Conservation (phyloP, 2,888 invertebrate species). For the Idaea aversata region DNA sequence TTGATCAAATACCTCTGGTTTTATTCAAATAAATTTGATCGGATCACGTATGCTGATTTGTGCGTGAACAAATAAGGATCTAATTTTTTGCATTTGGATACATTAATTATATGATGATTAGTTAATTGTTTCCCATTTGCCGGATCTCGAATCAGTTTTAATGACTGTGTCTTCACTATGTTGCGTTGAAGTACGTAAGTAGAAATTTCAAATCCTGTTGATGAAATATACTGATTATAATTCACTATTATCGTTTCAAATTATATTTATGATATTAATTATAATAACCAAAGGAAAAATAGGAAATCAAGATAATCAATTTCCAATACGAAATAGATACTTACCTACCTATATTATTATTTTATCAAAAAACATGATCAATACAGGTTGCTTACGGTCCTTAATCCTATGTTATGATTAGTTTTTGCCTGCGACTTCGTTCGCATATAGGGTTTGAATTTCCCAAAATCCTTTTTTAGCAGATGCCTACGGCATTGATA, state of each 20-base stretch:
- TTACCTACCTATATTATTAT: too few species aligned
- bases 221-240: background rate
- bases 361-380: too few species aligned
- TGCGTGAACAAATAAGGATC: background rate
- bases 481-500: too few species aligned
- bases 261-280: background rate
- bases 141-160: background rate
- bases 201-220: background rate
- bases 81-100: background rate
- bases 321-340: too few species aligned
- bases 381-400: too few species aligned
- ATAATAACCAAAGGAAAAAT: background rate
- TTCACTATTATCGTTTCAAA: background rate
- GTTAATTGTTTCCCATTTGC: background rate
- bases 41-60: background rate
- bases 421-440: too few species aligned
- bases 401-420: too few species aligned
- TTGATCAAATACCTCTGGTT: too few species aligned
- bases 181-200: background rate
- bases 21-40: too few species aligned
- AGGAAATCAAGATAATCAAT: too few species aligned
- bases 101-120: background rate
- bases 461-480: too few species aligned
- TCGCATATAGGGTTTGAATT: too few species aligned
- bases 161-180: background rate